These are phyloP conservation scores for Aegotheles bennettii DNA, from an alignment of 2,113 vertebrate genomes.

Conservation along the genomic window DNA sequence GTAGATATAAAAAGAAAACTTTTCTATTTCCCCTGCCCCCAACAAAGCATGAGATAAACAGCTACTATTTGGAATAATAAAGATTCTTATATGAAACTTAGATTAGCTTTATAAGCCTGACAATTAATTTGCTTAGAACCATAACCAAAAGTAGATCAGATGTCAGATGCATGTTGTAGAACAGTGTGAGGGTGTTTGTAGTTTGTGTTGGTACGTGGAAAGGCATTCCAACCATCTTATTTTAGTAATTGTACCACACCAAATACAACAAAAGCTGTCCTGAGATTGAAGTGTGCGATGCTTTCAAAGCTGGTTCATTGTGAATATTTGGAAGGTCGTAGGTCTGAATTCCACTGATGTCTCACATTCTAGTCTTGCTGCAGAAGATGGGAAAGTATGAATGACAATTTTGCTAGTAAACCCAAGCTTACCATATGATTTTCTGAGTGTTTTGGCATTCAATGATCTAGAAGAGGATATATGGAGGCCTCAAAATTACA, in stretches of 20 bases:
- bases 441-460: neutral
- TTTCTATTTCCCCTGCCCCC: neutral
- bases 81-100: neutral
- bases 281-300: neutral
- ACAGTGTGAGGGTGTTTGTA: neutral
- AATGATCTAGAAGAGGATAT: neutral
- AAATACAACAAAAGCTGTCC: constrained; percentile 48
- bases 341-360: constrained; percentile 57
- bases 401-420: constrained; percentile 20
- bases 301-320: constrained; percentile 26
- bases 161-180: neutral
- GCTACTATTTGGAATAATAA: neutral
- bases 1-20: neutral
- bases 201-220: neutral
- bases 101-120: neutral
- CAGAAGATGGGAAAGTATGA: constrained; percentile 44
- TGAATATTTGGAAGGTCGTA: constrained; percentile 39
- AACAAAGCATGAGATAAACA: neutral
- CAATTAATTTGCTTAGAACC: neutral
- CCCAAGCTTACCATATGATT: neutral
- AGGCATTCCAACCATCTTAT: constrained; percentile 46
- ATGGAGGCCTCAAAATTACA: neutral
- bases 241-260: constrained; percentile 35
- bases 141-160: neutral
- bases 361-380: constrained; percentile 44